phyloP scores from a whole-genome alignment of 92 coral and sea anemone species.

The Pocillopora meandrina region DNA sequence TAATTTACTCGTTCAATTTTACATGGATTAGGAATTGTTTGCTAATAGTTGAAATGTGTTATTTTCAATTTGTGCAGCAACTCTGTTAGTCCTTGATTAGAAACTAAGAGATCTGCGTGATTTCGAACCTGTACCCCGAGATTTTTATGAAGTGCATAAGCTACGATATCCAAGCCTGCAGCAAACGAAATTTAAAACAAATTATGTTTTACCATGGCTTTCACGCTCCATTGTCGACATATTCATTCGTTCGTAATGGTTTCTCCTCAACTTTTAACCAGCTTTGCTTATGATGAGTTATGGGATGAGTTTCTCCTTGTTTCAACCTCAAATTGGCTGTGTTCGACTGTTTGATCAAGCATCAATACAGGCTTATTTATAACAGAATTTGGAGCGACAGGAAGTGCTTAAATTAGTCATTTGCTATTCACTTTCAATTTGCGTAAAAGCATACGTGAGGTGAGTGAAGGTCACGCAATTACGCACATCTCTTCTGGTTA shows the following conservation, averaged over 20 bases:
- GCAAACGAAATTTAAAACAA: not conserved
- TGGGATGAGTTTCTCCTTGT: not conserved
- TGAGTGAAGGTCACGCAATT: not conserved
- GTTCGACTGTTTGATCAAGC: not conserved
- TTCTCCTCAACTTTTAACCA: not conserved
- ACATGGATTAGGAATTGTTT: not conserved
- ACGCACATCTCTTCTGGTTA: not conserved
- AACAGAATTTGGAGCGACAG: not conserved
- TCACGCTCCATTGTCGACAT: slow-evolving; percentile 1
- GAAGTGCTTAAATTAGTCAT: not conserved
- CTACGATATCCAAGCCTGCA: not conserved
- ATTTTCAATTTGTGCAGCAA: not conserved
- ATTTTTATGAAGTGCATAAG: not conserved
- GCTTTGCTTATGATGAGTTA: not conserved
- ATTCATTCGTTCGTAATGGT: not conserved
- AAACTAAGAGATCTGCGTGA: not conserved
- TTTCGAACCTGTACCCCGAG: not conserved
- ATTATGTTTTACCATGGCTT: not conserved
- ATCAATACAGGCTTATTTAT: not conserved
- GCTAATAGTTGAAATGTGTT: not conserved
- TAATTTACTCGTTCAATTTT: too few relatives aligned
- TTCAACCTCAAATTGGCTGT: not conserved
- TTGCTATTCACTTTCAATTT: not conserved
- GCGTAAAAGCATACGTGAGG: not conserved
- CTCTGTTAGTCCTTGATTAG: not conserved